These are phyloP conservation scores for Listronotus oregonensis DNA, from an alignment of 1,140 invertebrate genomes.

Conservation along the genomic window DNA sequence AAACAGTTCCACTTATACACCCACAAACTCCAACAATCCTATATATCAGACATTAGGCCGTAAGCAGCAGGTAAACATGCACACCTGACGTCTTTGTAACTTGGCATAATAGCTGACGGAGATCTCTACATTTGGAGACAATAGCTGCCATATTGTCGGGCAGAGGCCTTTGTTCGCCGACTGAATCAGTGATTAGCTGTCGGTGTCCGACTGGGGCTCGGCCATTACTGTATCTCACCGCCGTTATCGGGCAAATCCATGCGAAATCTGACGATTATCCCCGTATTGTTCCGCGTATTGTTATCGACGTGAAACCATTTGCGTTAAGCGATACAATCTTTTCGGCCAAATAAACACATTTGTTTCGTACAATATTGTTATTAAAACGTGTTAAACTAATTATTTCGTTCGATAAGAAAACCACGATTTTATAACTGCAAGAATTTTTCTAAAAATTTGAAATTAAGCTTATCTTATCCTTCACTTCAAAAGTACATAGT, in stretches of 20 bases:
- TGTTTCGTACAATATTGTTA: background rate
- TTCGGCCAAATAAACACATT: too few species aligned
- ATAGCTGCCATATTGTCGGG: slow-evolving; percentile 12
- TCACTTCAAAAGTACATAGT: too few species aligned
- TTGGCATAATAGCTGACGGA: background rate
- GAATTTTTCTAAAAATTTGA: too few species aligned
- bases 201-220: background rate
- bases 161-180: slow-evolving; percentile 6
- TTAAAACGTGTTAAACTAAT: slow-evolving; percentile 7
- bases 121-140: slow-evolving; percentile 18
- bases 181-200: slow-evolving; percentile 11
- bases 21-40: too few species aligned
- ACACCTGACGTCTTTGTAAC: slow-evolving; percentile 5
- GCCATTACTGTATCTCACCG: slow-evolving; percentile 1
- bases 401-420: too few species aligned
- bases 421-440: too few species aligned
- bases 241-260: slow-evolving; percentile 8
- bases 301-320: too few species aligned
- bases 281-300: too few species aligned
- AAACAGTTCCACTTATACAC: too few species aligned
- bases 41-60: background rate
- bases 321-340: too few species aligned
- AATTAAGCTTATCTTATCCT: too few species aligned
- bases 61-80: slow-evolving; percentile 18
- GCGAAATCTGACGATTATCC: background rate